Percentiles rank a stretch among this genome's conserved stretches.
Evolutionary conservation across 2,888 invertebrate genomes (phyloP).

Genomic region (Chloroclystis v-ata): DNA sequence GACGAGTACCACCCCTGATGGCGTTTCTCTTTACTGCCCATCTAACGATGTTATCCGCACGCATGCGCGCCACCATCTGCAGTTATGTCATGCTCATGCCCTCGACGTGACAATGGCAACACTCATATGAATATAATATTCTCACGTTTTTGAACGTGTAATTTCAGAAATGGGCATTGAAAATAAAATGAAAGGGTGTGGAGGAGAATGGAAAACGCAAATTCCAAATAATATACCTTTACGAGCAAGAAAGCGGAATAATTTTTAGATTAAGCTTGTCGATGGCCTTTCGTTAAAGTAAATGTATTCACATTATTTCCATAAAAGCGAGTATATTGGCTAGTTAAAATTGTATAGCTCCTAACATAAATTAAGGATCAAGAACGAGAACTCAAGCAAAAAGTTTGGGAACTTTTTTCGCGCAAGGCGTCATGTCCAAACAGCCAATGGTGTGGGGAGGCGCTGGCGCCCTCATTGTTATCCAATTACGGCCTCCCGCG

Average conservation of each 20-base stretch:
- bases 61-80: constrained; percentile 57
- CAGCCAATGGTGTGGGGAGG: constrained; percentile 53
- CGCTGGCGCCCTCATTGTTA: constrained; percentile 73
- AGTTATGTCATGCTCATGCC: constrained; percentile 37
- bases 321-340: constrained; percentile 12
- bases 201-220: constrained; percentile 25
- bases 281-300: constrained; percentile 16
- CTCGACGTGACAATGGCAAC: constrained; percentile 44
- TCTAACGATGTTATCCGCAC: constrained; percentile 67
- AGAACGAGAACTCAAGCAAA: constrained; percentile 15
- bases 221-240: constrained; percentile 19
- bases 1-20: constrained; percentile 53
- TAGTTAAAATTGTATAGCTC: constrained; percentile 13
- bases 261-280: constrained; percentile 16
- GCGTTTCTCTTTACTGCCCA: constrained; percentile 53
- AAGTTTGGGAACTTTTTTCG: constrained; percentile 27
- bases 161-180: constrained; percentile 31
- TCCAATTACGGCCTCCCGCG: constrained; percentile 75
- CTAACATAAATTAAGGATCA: constrained; percentile 12
- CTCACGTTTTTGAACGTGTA: constrained; percentile 36
- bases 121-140: constrained; percentile 40
- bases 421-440: constrained; percentile 46
- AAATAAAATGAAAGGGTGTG: constrained; percentile 28
- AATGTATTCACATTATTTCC: constrained; percentile 19
- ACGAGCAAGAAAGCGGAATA: constrained; percentile 18